phyloP scores from a whole-genome alignment of 2,797 vertebrate species.

The Florisuga fusca region DNA sequence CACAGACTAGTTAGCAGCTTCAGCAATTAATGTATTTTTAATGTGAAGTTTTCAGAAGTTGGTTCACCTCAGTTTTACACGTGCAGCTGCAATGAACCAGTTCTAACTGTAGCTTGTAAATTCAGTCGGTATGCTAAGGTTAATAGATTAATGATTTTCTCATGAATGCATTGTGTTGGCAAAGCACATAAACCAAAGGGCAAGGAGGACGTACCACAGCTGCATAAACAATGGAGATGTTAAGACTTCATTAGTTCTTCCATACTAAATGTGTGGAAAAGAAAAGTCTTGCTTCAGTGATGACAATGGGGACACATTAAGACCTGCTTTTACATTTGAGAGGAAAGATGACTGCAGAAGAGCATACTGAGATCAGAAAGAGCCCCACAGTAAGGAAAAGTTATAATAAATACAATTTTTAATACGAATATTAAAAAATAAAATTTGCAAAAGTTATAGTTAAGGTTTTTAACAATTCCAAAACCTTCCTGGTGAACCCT shows the following conservation, averaged over 20 bases:
- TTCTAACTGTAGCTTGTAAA: conserved; percentile 55
- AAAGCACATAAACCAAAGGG: conserved; percentile 54
- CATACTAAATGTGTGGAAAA: background rate
- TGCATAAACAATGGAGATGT: conserved; percentile 44
- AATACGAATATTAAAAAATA: background rate
- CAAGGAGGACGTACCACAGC: conserved; percentile 6
- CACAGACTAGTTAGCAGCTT: background rate
- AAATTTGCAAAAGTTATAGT: background rate
- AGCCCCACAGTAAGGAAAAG: background rate
- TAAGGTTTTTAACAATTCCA: background rate
- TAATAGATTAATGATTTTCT: conserved; percentile 73
- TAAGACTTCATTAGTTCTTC: conserved; percentile 19
- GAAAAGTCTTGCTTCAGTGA: background rate
- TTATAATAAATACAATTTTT: background rate
- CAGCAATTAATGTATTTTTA: conserved; percentile 52
- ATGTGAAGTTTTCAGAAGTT: conserved; percentile 44
- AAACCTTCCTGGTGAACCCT: background rate
- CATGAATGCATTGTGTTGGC: conserved; percentile 41
- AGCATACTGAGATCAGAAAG: background rate
- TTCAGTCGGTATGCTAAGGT: conserved; percentile 47
- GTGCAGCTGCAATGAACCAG: conserved; percentile 26
- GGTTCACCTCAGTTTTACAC: background rate
- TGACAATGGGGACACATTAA: background rate
- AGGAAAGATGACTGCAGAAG: background rate
- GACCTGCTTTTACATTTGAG: background rate